phyloP scores from a whole-genome alignment of 2,797 vertebrate genomes.

The Ciconia nigra region DNA sequence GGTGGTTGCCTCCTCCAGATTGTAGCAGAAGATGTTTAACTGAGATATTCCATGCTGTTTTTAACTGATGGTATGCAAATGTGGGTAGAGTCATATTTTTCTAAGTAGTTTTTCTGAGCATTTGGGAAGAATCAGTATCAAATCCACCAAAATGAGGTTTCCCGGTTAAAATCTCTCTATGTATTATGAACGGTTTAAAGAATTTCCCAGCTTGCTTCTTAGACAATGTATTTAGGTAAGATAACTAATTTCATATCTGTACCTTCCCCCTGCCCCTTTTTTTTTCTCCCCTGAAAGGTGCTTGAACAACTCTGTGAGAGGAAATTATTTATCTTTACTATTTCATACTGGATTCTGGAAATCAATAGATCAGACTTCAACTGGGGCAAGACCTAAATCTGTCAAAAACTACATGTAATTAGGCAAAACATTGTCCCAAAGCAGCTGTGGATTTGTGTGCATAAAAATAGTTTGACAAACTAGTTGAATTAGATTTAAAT shows the following conservation, averaged over 20 bases:
- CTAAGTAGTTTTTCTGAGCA: background rate
- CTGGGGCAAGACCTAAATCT: background rate
- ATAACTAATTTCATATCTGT: background rate
- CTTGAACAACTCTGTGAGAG: background rate
- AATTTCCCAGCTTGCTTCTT: background rate
- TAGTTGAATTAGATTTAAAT: background rate
- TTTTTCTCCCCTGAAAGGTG: background rate
- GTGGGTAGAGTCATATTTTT: background rate
- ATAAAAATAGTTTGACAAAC: background rate
- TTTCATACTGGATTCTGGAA: background rate
- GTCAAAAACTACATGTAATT: background rate
- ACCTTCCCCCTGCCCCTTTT: rapidly evolving
- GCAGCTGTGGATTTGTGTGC: background rate
- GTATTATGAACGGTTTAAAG: background rate
- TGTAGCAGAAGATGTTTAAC: background rate
- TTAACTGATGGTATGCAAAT: background rate
- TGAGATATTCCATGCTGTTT: background rate
- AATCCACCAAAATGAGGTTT: background rate
- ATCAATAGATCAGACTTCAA: background rate
- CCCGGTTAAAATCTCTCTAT: background rate
- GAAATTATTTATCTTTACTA: background rate
- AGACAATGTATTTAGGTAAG: background rate
- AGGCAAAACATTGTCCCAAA: background rate
- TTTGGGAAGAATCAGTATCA: background rate
- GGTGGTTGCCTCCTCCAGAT: background rate